phyloP scores from a whole-genome alignment of 1,140 invertebrate species.

The Orussus abietinus region DNA sequence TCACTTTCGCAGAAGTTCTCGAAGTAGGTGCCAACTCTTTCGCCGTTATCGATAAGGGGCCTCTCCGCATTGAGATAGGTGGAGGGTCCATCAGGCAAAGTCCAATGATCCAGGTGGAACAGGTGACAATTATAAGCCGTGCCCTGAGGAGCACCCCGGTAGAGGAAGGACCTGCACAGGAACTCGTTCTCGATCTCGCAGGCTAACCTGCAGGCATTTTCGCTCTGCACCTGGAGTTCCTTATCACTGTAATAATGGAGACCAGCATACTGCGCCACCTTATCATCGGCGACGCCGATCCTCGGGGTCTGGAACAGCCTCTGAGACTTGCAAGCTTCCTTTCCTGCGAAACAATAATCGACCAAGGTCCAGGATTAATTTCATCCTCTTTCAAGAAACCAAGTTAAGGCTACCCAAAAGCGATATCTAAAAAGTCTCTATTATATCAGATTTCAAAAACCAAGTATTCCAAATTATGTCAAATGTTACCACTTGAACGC shows the following conservation, averaged over 20 bases:
- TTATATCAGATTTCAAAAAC: too few species aligned
- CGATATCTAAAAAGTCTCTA: too few species aligned
- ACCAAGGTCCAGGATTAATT: too few species aligned
- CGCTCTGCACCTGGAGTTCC: conserved; percentile 76
- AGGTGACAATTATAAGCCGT: conserved; percentile 84
- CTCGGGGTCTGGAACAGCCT: conserved; percentile 73
- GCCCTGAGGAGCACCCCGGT: conserved; percentile 70
- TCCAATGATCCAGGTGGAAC: conserved; percentile 89
- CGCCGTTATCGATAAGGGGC: conserved; percentile 86
- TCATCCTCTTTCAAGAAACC: too few species aligned
- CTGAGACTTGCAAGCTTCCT: conserved; percentile 77
- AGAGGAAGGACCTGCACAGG: conserved; percentile 86
- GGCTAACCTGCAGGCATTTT: conserved; percentile 79
- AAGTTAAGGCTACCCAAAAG: too few species aligned
- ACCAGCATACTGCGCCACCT: conserved; percentile 85
- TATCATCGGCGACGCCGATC: conserved; percentile 83
- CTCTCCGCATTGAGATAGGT: conserved; percentile 85
- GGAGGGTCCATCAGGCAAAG: conserved; percentile 83
- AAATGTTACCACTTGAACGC: too few species aligned
- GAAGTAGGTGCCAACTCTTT: conserved; percentile 81
- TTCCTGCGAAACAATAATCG: too few species aligned
- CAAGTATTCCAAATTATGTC: too few species aligned
- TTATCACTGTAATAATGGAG: conserved; percentile 92
- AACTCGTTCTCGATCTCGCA: conserved; percentile 93
- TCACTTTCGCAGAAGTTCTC: conserved; percentile 85